phyloP scores from a whole-genome alignment of 2,797 vertebrate genomes.

The Tympanoctomys barrerae region DNA sequence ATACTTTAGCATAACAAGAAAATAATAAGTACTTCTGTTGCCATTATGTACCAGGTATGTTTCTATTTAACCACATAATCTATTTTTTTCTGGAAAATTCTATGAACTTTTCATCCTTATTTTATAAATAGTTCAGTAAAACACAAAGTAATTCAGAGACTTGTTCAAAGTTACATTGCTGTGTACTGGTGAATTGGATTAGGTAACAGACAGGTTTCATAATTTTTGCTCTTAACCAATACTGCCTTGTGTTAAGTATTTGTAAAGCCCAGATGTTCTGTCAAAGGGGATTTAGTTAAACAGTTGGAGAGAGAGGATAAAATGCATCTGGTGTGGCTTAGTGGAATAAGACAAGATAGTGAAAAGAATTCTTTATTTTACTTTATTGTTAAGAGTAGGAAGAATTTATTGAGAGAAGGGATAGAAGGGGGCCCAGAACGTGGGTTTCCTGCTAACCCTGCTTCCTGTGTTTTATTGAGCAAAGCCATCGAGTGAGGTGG shows the following conservation, averaged over 20 bases:
- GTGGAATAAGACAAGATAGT: not conserved
- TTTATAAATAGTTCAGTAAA: constrained; percentile 10
- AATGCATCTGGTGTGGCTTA: not conserved
- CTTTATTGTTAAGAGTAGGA: no score
- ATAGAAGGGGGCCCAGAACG: no score
- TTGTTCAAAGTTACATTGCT: not conserved
- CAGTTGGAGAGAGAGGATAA: not conserved
- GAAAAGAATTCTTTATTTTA: not conserved
- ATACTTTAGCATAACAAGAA: constrained; percentile 2
- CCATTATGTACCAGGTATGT: not conserved
- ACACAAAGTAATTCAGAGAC: not conserved
- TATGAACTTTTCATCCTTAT: not conserved
- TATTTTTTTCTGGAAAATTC: not conserved
- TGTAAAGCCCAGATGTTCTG: not conserved
- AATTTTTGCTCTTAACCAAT: not conserved
- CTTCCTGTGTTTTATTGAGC: no score
- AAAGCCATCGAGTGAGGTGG: no score
- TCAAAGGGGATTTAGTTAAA: not conserved
- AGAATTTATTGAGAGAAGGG: no score
- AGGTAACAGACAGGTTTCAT: not conserved
- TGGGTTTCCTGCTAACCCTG: no score
- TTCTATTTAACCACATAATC: constrained; percentile 1
- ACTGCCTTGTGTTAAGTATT: not conserved
- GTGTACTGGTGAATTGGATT: not conserved
- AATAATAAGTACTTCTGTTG: not conserved